Percentiles rank a stretch among this genome's conserved stretches.
Evolutionary conservation across 2,888 invertebrate species (phyloP).

Genomic region (Pantelozetes paolii): DNA sequence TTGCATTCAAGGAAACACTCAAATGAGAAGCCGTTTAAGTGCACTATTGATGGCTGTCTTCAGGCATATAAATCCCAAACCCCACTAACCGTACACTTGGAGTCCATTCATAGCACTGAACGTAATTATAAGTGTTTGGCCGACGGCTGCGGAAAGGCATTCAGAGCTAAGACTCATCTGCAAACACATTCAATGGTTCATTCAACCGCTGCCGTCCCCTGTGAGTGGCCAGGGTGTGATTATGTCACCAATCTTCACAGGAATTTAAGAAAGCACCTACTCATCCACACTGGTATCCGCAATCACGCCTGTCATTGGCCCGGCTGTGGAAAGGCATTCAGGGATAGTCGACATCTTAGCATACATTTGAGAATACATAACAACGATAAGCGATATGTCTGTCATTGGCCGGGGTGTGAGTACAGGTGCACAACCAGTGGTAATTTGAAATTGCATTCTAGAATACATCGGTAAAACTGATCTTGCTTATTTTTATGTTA

Average conservation of each 20-base stretch:
- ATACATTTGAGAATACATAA: not conserved
- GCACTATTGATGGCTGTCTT: not conserved
- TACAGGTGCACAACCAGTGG: not conserved
- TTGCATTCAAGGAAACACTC: not conserved
- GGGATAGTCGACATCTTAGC: not conserved
- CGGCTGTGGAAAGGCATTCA: not conserved
- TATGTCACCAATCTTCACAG: not conserved
- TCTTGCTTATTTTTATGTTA: no score
- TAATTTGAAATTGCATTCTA: not conserved
- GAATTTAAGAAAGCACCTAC: not conserved
- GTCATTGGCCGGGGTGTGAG: conserved; percentile 10
- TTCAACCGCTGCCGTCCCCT: not conserved
- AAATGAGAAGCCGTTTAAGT: not conserved
- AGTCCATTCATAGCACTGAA: conserved; percentile 39
- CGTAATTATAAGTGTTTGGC: not conserved
- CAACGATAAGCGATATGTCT: not conserved
- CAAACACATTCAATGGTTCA: no score
- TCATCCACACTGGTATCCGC: not conserved
- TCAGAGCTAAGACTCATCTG: not conserved
- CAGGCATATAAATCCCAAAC: not conserved
- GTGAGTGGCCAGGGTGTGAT: not conserved
- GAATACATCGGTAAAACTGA: not conserved
- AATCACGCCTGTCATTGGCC: not conserved
- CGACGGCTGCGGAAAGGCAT: not conserved
- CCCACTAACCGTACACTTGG: conserved; percentile 32